phyloP scores from a whole-genome alignment of 1,140 invertebrate genomes.

The Pseudomyrmex flavicornis region DNA sequence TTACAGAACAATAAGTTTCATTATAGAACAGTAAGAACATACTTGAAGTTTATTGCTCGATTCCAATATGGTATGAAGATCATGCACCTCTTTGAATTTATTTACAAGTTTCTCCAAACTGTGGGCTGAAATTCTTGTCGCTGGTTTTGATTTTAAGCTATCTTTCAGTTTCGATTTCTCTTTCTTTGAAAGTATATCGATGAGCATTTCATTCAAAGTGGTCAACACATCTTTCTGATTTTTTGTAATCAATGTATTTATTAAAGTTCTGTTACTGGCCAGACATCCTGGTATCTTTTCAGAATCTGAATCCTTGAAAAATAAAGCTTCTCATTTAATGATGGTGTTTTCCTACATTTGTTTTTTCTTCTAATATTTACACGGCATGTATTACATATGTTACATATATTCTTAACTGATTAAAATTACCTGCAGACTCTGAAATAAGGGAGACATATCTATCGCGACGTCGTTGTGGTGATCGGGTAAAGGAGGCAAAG shows the following conservation, averaged over 20 bases:
- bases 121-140: slow-evolving; percentile 85
- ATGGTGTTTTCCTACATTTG: neutral
- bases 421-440: slow-evolving; percentile 83
- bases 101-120: slow-evolving; percentile 86
- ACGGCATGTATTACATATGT: slow-evolving; percentile 71
- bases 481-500: slow-evolving; percentile 87
- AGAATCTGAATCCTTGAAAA: slow-evolving; percentile 71
- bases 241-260: slow-evolving; percentile 86
- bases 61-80: slow-evolving; percentile 68
- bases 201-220: slow-evolving; percentile 86
- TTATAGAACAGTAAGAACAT: neutral
- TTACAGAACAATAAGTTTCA: neutral
- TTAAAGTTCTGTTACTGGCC: slow-evolving; percentile 76
- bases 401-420: neutral
- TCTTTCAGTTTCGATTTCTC: slow-evolving; percentile 79
- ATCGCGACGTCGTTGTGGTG: slow-evolving; percentile 89
- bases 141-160: slow-evolving; percentile 64
- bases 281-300: slow-evolving; percentile 80
- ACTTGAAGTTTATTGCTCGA: slow-evolving; percentile 85
- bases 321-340: slow-evolving; percentile 14
- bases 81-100: slow-evolving; percentile 77
- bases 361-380: slow-evolving; percentile 9
- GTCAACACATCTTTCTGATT: slow-evolving; percentile 87
- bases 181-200: slow-evolving; percentile 80
- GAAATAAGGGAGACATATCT: slow-evolving; percentile 87